phyloP scores from a whole-genome alignment of 2,888 invertebrate species.

The Strigamia crassipes region DNA sequence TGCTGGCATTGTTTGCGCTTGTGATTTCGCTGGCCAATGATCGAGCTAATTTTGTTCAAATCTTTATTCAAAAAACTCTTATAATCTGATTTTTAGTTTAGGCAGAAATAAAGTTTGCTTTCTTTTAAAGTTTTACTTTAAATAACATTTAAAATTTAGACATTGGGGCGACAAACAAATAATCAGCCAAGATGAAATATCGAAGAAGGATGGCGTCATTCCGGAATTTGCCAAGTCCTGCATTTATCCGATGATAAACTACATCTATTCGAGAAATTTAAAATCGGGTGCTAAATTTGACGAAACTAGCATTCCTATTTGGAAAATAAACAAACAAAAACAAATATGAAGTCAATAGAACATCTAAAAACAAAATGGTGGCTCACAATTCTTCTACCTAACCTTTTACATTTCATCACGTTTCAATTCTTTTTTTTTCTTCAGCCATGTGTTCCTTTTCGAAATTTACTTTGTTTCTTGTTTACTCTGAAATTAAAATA shows the following conservation, averaged over 20 bases:
- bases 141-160: not conserved
- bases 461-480: not conserved
- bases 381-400: not conserved
- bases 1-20: not conserved
- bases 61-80: not conserved
- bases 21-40: not conserved
- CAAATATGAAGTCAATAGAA: not conserved
- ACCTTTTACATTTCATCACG: not conserved
- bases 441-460: slow-evolving; percentile 1
- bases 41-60: not conserved
- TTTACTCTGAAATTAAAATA: not conserved
- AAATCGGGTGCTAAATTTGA: not conserved
- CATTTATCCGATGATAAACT: not conserved
- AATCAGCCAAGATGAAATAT: not conserved
- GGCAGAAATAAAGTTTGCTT: not conserved
- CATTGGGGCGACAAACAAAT: not conserved
- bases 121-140: not conserved
- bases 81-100: no score
- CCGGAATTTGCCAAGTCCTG: not conserved
- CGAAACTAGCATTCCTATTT: not conserved
- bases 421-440: not conserved
- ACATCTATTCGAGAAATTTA: not conserved
- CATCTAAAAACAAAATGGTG: not conserved
- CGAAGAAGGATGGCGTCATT: not conserved
- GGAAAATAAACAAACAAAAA: not conserved